A percentile compares a stretch with the other conserved stretches of the same genome.
phyloP scores from a whole-genome alignment of 2,113 vertebrate genomes.

The Trogon melanurus region DNA sequence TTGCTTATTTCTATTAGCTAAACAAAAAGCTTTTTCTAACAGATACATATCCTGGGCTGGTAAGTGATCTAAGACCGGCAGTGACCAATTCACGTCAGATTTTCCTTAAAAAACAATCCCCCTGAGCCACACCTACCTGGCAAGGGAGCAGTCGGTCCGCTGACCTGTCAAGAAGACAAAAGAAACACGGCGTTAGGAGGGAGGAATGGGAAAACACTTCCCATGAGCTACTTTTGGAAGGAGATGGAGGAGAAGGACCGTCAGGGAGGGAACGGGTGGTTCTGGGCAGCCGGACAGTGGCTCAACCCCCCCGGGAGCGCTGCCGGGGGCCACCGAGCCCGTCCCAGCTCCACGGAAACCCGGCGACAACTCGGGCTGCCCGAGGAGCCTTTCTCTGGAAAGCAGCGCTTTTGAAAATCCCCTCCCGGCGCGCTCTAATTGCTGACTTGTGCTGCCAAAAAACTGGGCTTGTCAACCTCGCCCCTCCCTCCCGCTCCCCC shows the following conservation, averaged over 20 bases:
- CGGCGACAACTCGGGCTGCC: not conserved
- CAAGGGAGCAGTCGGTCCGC: conserved; percentile 91
- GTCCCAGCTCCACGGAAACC: not conserved
- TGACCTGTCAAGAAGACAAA: conserved; percentile 83
- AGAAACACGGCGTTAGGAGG: not conserved
- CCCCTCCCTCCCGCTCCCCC: not conserved
- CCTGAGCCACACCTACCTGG: conserved; percentile 86
- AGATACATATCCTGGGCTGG: not conserved
- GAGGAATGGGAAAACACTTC: not conserved
- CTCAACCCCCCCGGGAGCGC: not conserved
- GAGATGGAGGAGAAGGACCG: not conserved
- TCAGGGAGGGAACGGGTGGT: not conserved
- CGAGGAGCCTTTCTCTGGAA: not conserved
- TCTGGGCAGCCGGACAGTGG: not conserved
- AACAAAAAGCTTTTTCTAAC: accelerated
- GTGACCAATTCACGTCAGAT: not conserved
- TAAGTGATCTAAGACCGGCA: not conserved
- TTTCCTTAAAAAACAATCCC: not conserved
- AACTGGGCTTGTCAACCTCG: not conserved
- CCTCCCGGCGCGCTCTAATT: not conserved
- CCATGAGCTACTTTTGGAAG: not conserved
- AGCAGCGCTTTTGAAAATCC: not conserved
- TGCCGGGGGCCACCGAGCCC: not conserved
- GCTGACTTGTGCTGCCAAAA: conserved; percentile 12
- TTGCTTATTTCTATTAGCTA: not conserved